Percentiles rank a stretch among this genome's conserved stretches.
Evolutionary conservation across 2,797 vertebrate species (phyloP).

Genomic region (Margarornis squamiger): DNA sequence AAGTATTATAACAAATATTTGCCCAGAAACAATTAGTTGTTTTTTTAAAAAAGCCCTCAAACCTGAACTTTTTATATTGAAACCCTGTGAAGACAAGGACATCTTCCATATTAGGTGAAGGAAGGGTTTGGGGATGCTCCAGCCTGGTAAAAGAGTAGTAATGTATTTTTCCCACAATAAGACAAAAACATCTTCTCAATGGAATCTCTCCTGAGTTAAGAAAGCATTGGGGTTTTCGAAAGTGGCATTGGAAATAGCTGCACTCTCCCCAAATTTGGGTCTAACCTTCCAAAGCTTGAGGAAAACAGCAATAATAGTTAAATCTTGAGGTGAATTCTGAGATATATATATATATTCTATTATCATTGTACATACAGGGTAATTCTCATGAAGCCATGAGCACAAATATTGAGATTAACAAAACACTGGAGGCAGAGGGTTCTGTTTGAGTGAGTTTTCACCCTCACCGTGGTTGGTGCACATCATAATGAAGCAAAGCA

Average conservation of each 20-base stretch:
- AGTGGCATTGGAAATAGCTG: not conserved
- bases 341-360: too few species aligned
- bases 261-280: not conserved
- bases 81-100: not conserved
- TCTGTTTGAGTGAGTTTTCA: not conserved
- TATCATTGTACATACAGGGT: not conserved
- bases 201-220: not conserved
- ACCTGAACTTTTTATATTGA: not conserved
- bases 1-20: not conserved
- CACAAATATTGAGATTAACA: not conserved
- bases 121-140: not conserved
- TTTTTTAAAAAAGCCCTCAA: not conserved
- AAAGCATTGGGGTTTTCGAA: not conserved
- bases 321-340: not conserved
- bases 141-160: not conserved
- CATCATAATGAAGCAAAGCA: not conserved
- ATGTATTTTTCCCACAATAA: not conserved
- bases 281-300: not conserved
- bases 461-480: not conserved
- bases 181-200: not conserved
- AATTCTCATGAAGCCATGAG: not conserved
- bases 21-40: accelerated
- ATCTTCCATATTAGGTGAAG: not conserved
- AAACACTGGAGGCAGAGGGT: not conserved
- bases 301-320: not conserved